These are phyloP conservation scores for Tretioscincus oriximinensis DNA, from an alignment of 2,113 vertebrate species.

Conservation along the genomic window DNA sequence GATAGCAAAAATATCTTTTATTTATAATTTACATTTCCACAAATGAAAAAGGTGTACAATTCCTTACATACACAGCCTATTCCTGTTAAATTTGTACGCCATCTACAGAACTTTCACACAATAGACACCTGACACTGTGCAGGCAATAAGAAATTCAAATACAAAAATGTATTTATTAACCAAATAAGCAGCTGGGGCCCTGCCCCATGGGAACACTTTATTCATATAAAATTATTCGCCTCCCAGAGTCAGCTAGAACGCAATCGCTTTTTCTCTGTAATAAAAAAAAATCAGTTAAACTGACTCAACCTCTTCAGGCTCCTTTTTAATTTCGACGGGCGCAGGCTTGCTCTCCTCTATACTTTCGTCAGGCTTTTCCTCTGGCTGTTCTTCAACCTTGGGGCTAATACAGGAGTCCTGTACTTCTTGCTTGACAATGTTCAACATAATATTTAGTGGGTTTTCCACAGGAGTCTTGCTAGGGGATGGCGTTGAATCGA, in stretches of 20 bases:
- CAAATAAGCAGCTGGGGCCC: conserved; percentile 77
- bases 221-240: conserved; percentile 81
- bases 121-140: conserved; percentile 86
- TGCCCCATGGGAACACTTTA: conserved; percentile 79
- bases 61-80: conserved; percentile 77
- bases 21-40: conserved; percentile 95
- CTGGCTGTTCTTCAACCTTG: conserved; percentile 84
- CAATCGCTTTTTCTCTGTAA: conserved; percentile 73
- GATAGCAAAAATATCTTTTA: conserved; percentile 99
- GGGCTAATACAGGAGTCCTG: conserved; percentile 72
- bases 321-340: conserved; percentile 77
- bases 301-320: conserved; percentile 71
- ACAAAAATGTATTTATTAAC: conserved; percentile 99
- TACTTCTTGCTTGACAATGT: conserved; percentile 84
- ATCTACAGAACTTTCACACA: conserved; percentile 85
- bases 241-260: conserved; percentile 65
- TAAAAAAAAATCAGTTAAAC: conserved; percentile 67
- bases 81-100: conserved; percentile 78
- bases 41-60: conserved; percentile 85
- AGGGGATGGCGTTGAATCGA: conserved; percentile 92
- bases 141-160: conserved; percentile 89
- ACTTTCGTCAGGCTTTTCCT: conserved; percentile 68
- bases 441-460: conserved; percentile 85
- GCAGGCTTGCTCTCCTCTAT: conserved; percentile 72
- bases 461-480: conserved; percentile 89